Conservation (phyloP, 1,140 invertebrate genomes). For the Zaprionus davidi region DNA sequence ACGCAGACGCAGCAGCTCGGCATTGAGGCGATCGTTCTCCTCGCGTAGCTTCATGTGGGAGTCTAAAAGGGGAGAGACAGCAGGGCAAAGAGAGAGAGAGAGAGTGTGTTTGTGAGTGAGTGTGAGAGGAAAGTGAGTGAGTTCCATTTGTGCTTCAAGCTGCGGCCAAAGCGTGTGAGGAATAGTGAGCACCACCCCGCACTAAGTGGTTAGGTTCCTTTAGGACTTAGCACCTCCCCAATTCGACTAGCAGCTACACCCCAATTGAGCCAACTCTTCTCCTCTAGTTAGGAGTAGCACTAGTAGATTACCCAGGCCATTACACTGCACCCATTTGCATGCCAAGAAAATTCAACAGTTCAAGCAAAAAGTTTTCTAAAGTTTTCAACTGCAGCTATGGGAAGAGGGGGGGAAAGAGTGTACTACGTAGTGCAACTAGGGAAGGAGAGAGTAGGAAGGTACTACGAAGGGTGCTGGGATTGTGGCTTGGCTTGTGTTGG, state of each 20-base stretch:
- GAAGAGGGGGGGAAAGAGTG: background rate
- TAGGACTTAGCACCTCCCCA: background rate
- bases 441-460: background rate
- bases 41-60: constrained; percentile 85
- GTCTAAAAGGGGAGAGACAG: constrained; percentile 33
- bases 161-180: background rate
- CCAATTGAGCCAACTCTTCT: background rate
- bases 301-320: background rate
- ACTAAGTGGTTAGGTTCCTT: background rate
- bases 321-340: background rate
- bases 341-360: background rate
- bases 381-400: constrained; percentile 1
- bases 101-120: background rate
- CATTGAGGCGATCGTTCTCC: constrained; percentile 89
- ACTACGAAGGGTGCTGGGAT: background rate
- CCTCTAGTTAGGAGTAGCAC: background rate
- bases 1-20: constrained; percentile 87
- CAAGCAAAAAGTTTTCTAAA: background rate
- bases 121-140: background rate
- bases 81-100: background rate
- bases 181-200: background rate
- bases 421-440: constrained; percentile 1
- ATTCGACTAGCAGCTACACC: background rate
- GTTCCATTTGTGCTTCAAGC: background rate
- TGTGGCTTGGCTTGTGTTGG: background rate